These are phyloP conservation scores for Sialia sialis DNA, from an alignment of 2,113 vertebrate species.

Conservation along the genomic window DNA sequence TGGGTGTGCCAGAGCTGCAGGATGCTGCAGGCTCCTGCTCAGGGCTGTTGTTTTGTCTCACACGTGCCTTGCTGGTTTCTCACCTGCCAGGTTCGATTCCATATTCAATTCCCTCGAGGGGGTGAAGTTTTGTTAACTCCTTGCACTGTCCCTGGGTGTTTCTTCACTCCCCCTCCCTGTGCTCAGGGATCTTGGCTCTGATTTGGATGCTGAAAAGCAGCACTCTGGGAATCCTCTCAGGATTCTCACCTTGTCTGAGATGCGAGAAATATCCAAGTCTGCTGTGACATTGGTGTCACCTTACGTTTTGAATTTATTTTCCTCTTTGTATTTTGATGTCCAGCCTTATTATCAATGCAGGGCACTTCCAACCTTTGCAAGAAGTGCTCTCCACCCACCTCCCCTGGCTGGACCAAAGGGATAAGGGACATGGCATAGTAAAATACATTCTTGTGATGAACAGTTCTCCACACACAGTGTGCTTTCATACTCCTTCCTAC, in stretches of 20 bases:
- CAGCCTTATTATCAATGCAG: neutral
- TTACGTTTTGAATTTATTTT: neutral
- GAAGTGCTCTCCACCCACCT: neutral
- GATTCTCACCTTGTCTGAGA: neutral
- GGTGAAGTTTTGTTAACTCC: neutral
- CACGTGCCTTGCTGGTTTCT: neutral
- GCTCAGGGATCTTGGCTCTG: neutral
- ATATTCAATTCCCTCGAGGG: fast-evolving
- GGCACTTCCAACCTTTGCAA: neutral
- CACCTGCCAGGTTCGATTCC: neutral
- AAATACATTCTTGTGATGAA: neutral
- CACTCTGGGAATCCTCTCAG: fast-evolving
- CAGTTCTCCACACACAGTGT: neutral
- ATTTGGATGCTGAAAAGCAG: neutral
- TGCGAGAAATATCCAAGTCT: neutral
- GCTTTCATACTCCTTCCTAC: neutral
- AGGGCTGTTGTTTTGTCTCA: neutral
- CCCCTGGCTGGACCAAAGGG: neutral
- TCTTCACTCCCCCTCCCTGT: neutral
- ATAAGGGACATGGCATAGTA: fast-evolving
- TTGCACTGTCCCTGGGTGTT: neutral
- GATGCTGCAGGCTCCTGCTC: neutral
- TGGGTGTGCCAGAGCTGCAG: neutral
- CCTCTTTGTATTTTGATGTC: neutral
- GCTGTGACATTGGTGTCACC: neutral